phyloP scores from a whole-genome alignment of 2,888 invertebrate genomes.

The Steinernema scapterisci region DNA sequence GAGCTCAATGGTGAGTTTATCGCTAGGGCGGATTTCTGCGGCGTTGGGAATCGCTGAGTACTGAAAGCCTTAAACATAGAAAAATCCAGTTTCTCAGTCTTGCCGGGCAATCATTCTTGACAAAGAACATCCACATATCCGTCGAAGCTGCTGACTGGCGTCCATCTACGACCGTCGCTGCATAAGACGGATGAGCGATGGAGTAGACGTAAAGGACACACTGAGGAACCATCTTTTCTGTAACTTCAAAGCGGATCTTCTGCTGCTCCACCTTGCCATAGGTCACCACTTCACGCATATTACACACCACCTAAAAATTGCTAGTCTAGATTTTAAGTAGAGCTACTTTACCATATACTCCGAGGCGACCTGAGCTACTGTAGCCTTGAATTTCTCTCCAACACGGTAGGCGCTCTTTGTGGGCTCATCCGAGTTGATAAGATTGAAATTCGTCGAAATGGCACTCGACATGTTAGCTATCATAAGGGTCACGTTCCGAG shows the following conservation, averaged over 20 bases:
- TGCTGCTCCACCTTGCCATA: background rate
- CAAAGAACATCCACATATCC: constrained; percentile 47
- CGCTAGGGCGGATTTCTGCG: background rate
- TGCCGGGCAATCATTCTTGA: constrained; percentile 42
- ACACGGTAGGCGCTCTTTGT: constrained; percentile 36
- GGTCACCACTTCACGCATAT: constrained; percentile 34
- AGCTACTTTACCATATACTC: constrained; percentile 37
- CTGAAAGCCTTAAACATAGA: background rate
- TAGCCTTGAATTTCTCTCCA: constrained; percentile 37
- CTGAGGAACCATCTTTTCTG: constrained; percentile 39
- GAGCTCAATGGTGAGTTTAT: background rate
- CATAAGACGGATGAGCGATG: background rate
- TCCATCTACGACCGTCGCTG: too few species aligned
- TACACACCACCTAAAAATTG: constrained; percentile 43
- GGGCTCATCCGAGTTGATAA: background rate
- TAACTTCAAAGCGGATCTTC: background rate
- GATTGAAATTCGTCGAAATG: background rate
- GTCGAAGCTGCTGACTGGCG: background rate
- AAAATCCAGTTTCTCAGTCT: background rate
- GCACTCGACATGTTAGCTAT: constrained; percentile 9
- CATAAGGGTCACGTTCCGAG: constrained; percentile 7
- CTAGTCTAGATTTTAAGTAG: background rate
- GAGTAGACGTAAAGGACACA: constrained; percentile 46
- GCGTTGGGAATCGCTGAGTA: background rate
- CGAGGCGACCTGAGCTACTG: constrained; percentile 8